Conservation (phyloP, 1,140 invertebrate genomes). For the Anastrepha obliqua region DNA sequence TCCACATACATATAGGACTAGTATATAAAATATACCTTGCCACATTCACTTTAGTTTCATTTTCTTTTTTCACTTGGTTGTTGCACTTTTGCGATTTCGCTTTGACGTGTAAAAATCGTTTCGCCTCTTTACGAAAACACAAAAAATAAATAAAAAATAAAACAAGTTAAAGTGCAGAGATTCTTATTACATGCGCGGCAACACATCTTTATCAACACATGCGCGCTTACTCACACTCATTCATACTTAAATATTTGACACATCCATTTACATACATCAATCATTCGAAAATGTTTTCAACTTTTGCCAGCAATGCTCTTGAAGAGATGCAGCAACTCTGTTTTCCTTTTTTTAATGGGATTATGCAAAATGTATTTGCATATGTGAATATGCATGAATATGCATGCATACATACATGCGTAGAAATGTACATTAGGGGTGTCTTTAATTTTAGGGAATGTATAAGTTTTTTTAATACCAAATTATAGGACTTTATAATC, state of each 20-base stretch:
- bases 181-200: neutral
- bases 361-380: neutral
- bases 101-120: conserved; percentile 50
- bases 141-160: neutral
- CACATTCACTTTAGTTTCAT: neutral
- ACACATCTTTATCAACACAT: neutral
- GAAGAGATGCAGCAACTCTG: conserved; percentile 1
- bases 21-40: neutral
- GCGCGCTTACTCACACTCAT: neutral
- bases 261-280: conserved; percentile 18
- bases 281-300: neutral
- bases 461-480: too few species aligned
- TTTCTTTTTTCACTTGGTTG: neutral
- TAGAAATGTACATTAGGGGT: neutral
- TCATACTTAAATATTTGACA: neutral
- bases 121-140: neutral
- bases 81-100: conserved; percentile 15
- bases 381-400: neutral
- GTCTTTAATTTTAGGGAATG: too few species aligned
- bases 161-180: neutral
- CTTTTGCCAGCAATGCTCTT: neutral
- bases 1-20: neutral
- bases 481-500: too few species aligned
- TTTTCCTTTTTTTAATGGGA: neutral
- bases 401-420: neutral